Evolutionary conservation across 2,888 invertebrate genomes (phyloP), one percentile per base, ranked within the genome.

Genomic region (Synergus itoensis): DNA sequence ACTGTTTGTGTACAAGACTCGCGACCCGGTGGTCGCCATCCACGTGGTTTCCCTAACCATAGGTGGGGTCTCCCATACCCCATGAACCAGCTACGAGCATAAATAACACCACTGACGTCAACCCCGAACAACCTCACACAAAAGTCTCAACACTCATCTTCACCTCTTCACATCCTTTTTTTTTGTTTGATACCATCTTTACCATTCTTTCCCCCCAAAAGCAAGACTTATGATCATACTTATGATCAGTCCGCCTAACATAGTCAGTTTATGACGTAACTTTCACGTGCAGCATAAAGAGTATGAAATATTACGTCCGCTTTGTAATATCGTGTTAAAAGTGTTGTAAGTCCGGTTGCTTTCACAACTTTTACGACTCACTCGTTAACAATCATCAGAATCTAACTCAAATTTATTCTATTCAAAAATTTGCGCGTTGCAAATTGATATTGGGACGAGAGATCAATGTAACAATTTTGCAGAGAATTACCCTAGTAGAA

Each of bases 21-120:
- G 48, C 73, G 28, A 69, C 69, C 69, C 48, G 53, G 28, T 73
- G 53, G 53, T 73, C 36, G 85, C 83, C 83, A 85, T 85, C 85
- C 86, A 86, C 86, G 86, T 86, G 86, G 84, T 81, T 67, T 73
- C 36, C 48, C 53, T 73, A 36, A 36, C 28, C 14, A 36, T 36
- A 36, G 53, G 53, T 73, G 53, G 53, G 45, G 73, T 73, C 16
- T 48, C 8, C 60, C 28, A 9, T 36, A 53, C 73, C 53, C 45
- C 28, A 4, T 73, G 73, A 53, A 73, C 73, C 53, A 73, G 53
- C 53, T 73, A 53, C 36, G 28, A 73, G 73, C 45, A 48, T 69
- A 69, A 69, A 48, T 69, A 48, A 48, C 28, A 69, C 48, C 48
- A 48, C 69, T 48, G 45, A 48, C 45, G 28, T 69, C 45, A 67